phyloP scores from a whole-genome alignment of 2,888 invertebrate species.

The Drosophila histrio region DNA sequence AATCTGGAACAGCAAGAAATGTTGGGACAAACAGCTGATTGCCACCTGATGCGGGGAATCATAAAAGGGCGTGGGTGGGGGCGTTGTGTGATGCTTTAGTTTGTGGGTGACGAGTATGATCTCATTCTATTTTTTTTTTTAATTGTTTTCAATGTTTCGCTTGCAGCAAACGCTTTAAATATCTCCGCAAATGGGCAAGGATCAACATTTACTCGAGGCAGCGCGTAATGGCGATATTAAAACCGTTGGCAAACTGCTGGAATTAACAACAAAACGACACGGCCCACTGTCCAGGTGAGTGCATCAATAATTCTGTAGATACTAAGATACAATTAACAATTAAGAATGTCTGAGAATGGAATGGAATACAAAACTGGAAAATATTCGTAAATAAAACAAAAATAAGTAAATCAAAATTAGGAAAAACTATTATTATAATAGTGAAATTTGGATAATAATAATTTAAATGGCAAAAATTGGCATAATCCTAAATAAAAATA shows the following conservation, averaged over 20 bases:
- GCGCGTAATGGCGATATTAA: conserved; percentile 95
- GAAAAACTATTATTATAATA: too few species aligned
- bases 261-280: conserved; percentile 94
- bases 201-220: conserved; percentile 97
- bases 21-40: conserved; percentile 64
- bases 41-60: conserved; percentile 58
- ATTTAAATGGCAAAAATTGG: too few species aligned
- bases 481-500: too few species aligned
- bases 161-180: conserved; percentile 2
- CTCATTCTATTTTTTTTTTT: conserved; percentile 38
- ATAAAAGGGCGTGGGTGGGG: conserved; percentile 42
- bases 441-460: too few species aligned
- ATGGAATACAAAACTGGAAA: too few species aligned
- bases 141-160: not conserved
- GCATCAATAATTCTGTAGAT: too few species aligned
- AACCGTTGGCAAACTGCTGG: conserved; percentile 94
- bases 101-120: conserved; percentile 49
- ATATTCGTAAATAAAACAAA: too few species aligned
- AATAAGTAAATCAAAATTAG: too few species aligned
- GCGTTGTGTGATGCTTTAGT: not conserved
- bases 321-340: too few species aligned
- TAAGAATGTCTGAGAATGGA: too few species aligned
- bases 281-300: conserved; percentile 95
- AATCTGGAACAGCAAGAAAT: conserved; percentile 35
- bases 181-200: conserved; percentile 91